Base-by-base conservation (phyloP, 1,140 invertebrate genomes). In the Glossosoma conforme region DNA sequence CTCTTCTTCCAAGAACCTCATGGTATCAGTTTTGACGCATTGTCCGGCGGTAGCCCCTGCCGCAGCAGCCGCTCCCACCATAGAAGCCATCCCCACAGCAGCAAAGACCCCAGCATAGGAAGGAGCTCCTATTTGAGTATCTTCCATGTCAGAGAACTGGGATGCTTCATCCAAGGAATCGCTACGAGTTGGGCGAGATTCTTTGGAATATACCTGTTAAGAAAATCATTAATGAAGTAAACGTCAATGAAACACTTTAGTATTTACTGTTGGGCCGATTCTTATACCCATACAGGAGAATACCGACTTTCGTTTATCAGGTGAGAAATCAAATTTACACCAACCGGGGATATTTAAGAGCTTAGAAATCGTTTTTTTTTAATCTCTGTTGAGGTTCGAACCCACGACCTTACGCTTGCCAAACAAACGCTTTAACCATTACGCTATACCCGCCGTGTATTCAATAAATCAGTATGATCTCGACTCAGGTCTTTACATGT, bases 101-200 rank as follows among this genome's bases (percentile, higher is more conserved):
- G 41, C 11, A 17, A 36, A 30, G 38, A 36, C 45, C 11, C 35
- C 5, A 11, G 30, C 44, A 22, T 45, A 44, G 10, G 30, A 33
- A 1, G 45, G 21, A 14, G 40, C 40, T 21, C 69, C 71, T 18
- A 71, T 66, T 60, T 75, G 72, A 49, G 57, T 59, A 21, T 75
- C 72, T 53, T 74, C 72, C 59, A 75, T 64, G 44, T 75, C 72
- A 10, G 72, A 75, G 62, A 75, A 75, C 44, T 75, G 72, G n/a
- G 72, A 75, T 0, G 70, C 60, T 65, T 75, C 72, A 41, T 75
- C 72, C 51, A 75, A 58, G 4, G 72, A 75, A 54, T 75, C 72
- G 59, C 72, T 75, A 60, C 71, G 61, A n/a, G 52, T 55, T 35
- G 70, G 70, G 53, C 72, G 70, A 11, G 70, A 72, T 49, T 66